Evolutionary conservation across 1,140 invertebrate genomes (phyloP).

Genomic region (Varroa destructor): DNA sequence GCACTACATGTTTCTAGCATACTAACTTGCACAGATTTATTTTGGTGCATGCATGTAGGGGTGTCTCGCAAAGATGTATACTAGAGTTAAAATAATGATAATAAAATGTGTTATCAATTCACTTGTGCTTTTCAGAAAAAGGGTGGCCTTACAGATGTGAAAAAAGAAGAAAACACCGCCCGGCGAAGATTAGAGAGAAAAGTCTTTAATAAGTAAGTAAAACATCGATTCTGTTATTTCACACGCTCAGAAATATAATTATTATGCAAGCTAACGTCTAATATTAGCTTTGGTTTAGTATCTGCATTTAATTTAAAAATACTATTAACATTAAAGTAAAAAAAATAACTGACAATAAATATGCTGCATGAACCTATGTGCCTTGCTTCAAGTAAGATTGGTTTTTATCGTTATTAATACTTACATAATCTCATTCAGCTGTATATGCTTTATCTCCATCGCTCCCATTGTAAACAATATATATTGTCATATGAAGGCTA

Average conservation of each 20-base stretch:
- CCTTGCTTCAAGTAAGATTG: no score
- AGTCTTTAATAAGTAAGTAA: constrained; percentile 34
- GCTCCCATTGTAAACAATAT: no score
- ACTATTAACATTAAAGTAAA: no score
- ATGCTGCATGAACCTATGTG: no score
- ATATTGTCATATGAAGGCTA: no score
- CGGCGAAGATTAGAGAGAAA: constrained; percentile 38
- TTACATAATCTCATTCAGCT: no score
- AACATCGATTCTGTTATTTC: constrained; percentile 14
- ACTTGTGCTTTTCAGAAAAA: constrained; percentile 35
- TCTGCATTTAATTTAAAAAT: neutral
- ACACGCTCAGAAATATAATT: neutral
- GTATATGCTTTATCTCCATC: no score
- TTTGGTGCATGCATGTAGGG: neutral
- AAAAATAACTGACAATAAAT: no score
- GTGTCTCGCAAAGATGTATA: no score
- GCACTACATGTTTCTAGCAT: neutral
- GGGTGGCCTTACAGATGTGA: constrained; percentile 40
- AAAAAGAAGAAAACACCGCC: constrained; percentile 37
- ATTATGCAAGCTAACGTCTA: neutral
- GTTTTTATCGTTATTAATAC: no score
- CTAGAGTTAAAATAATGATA: no score
- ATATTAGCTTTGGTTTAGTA: constrained; percentile 3
- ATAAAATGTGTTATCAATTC: no score
- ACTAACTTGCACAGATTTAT: neutral